Evolutionary conservation across 2,888 invertebrate species (phyloP), one percentile per base, ranked within the genome.

Genomic region (Cephus nigrinus): DNA sequence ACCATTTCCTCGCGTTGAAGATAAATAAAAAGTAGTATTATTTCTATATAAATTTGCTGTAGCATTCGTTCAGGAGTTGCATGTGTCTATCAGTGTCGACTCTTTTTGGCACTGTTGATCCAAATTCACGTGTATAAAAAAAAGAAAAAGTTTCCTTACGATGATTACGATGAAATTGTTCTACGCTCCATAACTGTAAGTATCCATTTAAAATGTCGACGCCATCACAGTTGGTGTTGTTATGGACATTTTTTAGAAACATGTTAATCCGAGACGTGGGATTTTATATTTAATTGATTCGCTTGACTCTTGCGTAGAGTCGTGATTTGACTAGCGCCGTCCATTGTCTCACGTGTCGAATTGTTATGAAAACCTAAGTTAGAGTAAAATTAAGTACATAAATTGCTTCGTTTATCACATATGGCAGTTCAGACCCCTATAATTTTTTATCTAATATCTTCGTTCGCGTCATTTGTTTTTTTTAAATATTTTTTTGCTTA

Each of bases 381-480:
- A 69, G 68, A 75, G 71, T 75, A 78, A 76, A 80, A 84, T 88
- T 89, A 90, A 90, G 89, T 90, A 90, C 90, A 85, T 86, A 86
- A 83, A 84, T 85, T 84, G 79, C 87, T 89, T 86, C 80, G 78
- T 86, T 88, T 90, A 88, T 90, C 90, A 90, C 90, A 90, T 86
- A 85, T 33, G 74, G 35, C 74, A 74, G 74, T 71, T 55, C 34
- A 36, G 35, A 11, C 36, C 74, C 30, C 74, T 74, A 74, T 74
- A 36, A 71, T 71, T 32, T 12, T 33, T 71, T 12, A 12, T 71
- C 71, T 33, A 32, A 71, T 71, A 33, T 71, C 32, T 71, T 12
- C 32, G 55, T 55, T 55, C 2, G 55, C 55, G 55, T 55, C 55
- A 23, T 23, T 55, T 55, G 2, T 9, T 55, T 23, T 36, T 40